Evolutionary conservation across 2,797 vertebrate species (phyloP).

Genomic region (Hydrophis major): DNA sequence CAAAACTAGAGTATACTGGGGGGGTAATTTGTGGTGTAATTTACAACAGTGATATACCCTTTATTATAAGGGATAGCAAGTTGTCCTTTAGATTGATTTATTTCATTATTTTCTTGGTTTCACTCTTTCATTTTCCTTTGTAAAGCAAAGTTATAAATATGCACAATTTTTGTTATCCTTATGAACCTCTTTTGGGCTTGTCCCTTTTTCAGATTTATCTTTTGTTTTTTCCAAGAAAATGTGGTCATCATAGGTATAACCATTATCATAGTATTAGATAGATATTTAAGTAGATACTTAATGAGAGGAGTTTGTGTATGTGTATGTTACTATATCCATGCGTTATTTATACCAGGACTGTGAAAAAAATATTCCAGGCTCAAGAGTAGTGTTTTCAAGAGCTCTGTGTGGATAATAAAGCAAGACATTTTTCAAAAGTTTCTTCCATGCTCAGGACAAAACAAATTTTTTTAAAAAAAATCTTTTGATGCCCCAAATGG

Average conservation of each 20-base stretch:
- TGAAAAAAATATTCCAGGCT: not conserved
- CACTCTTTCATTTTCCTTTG: not conserved
- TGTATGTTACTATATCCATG: not conserved
- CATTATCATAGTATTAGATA: not conserved
- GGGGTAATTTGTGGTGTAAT: not conserved
- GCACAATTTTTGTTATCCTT: not conserved
- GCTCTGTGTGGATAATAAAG: not conserved
- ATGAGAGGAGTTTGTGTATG: not conserved
- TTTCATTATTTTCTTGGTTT: not conserved
- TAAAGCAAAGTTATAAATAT: not conserved
- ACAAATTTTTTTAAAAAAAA: not conserved
- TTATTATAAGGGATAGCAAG: not conserved
- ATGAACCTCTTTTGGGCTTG: not conserved
- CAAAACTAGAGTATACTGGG: not conserved
- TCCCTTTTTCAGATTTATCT: not conserved
- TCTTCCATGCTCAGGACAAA: not conserved
- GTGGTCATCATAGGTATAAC: not conserved
- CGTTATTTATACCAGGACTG: not conserved
- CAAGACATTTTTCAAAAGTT: not conserved
- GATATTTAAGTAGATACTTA: not conserved
- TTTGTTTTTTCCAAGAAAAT: not conserved
- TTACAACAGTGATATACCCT: not conserved
- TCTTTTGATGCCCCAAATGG: not conserved
- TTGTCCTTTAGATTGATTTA: not conserved
- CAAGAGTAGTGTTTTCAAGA: not conserved